Conservation (phyloP, 2,888 invertebrate genomes). For the Caradrina clavipalpis region DNA sequence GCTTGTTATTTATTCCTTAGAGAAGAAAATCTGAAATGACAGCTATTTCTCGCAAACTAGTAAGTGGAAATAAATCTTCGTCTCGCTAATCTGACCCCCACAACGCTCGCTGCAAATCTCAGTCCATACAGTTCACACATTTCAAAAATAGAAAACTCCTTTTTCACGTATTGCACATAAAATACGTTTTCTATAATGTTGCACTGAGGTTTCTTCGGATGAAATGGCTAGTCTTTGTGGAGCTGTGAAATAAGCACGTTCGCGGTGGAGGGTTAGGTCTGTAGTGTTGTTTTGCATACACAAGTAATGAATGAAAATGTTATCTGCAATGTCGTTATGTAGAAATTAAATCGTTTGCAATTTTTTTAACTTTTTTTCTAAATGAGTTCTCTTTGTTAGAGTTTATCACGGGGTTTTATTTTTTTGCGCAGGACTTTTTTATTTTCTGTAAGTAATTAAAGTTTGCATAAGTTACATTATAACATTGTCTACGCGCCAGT, state of each 20-base stretch:
- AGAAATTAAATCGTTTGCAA: background rate
- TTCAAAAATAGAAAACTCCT: slow-evolving; percentile 56
- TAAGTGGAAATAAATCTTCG: slow-evolving; percentile 21
- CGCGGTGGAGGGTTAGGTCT: slow-evolving; percentile 25
- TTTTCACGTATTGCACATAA: slow-evolving; percentile 54
- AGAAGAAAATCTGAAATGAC: background rate
- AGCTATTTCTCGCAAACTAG: slow-evolving; percentile 5
- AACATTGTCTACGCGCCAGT: too few relatives aligned
- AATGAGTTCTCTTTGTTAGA: too few relatives aligned
- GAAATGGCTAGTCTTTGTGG: slow-evolving; percentile 24
- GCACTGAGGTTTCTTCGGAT: slow-evolving; percentile 45
- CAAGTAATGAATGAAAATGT: slow-evolving; percentile 5
- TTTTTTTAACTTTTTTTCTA: background rate
- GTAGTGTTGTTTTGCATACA: slow-evolving; percentile 14
- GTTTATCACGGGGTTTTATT: too few relatives aligned
- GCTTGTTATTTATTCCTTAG: slow-evolving; percentile 7
- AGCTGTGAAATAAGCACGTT: slow-evolving; percentile 32
- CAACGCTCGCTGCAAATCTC: slow-evolving; percentile 39
- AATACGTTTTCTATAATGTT: slow-evolving; percentile 46
- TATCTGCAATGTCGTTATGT: background rate
- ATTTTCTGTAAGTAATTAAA: too few relatives aligned
- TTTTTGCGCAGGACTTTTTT: too few relatives aligned
- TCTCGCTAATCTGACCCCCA: slow-evolving; percentile 30
- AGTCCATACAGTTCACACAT: slow-evolving; percentile 34
- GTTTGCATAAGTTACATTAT: too few relatives aligned